Percentiles rank a stretch among this genome's conserved stretches.
Conservation (phyloP, 2,113 vertebrate species). For the Acrocephalus kingi region DNA sequence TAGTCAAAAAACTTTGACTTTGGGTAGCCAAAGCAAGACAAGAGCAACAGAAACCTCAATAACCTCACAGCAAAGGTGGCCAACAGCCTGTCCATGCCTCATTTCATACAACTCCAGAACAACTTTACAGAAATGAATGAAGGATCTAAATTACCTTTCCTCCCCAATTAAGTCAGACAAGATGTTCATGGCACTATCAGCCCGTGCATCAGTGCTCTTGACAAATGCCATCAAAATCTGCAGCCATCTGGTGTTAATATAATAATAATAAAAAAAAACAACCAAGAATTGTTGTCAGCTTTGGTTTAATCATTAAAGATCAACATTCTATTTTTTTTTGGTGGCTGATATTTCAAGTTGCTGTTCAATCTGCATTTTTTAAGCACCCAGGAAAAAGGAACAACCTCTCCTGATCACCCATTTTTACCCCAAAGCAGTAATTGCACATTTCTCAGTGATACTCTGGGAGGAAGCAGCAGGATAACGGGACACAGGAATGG, state of each 20-base stretch:
- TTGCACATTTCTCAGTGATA: neutral
- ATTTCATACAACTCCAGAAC: neutral
- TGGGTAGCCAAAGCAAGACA: neutral
- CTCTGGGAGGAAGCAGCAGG: neutral
- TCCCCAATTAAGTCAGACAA: conserved; percentile 78
- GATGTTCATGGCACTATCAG: conserved; percentile 72
- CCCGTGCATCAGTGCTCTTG: conserved; percentile 54
- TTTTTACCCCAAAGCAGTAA: neutral
- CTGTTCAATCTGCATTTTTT: neutral
- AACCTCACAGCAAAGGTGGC: neutral
- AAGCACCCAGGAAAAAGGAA: neutral
- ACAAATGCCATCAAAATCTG: conserved; percentile 78
- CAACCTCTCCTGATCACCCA: neutral
- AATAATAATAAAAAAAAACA: neutral
- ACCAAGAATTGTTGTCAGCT: neutral
- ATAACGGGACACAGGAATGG: neutral
- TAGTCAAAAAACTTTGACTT: neutral
- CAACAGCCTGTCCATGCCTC: neutral
- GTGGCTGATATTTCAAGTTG: neutral
- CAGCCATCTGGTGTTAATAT: conserved; percentile 77
- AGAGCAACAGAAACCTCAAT: neutral
- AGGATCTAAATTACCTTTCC: conserved; percentile 74
- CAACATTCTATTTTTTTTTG: neutral
- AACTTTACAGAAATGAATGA: accelerated
- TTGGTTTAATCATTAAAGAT: neutral